Conservation (phyloP, 64 coral and sea anemone genomes). For the Montipora foliosa region DNA sequence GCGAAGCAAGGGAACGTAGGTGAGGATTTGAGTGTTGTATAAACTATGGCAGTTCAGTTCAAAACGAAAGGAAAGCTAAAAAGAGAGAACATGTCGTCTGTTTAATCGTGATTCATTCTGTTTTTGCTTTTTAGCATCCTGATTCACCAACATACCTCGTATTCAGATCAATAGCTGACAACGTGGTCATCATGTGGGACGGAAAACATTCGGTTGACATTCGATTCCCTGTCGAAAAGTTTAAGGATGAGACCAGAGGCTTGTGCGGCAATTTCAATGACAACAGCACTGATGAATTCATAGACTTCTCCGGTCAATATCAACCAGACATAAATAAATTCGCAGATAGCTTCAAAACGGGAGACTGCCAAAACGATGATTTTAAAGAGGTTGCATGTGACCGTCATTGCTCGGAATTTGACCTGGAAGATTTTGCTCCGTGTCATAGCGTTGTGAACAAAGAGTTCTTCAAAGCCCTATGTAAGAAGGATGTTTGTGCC, state of each 20-base stretch:
- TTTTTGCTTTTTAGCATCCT: slow-evolving; percentile 1
- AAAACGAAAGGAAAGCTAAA: too few relatives aligned
- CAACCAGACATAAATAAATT: background rate
- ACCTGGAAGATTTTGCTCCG: background rate
- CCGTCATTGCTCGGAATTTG: background rate
- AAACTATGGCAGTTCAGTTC: too few relatives aligned
- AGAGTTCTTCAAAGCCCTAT: background rate
- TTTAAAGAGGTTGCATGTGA: background rate
- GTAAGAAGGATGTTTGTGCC: slow-evolving; percentile 9
- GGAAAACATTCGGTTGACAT: background rate
- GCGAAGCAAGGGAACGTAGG: too few relatives aligned
- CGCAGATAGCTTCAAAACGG: background rate
- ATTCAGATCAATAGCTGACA: background rate
- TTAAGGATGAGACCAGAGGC: background rate
- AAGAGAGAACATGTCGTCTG: background rate
- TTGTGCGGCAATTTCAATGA: slow-evolving; percentile 42
- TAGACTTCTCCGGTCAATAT: background rate
- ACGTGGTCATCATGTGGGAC: slow-evolving; percentile 1
- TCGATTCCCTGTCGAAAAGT: background rate
- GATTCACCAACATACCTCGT: background rate
- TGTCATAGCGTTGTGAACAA: background rate
- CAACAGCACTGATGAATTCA: background rate
- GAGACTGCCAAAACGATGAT: background rate
- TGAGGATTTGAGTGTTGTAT: too few relatives aligned
- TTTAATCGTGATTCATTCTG: background rate